Evolutionary conservation across 2,113 vertebrate species (phyloP).

Genomic region (Myrmophylax atrothorax): DNA sequence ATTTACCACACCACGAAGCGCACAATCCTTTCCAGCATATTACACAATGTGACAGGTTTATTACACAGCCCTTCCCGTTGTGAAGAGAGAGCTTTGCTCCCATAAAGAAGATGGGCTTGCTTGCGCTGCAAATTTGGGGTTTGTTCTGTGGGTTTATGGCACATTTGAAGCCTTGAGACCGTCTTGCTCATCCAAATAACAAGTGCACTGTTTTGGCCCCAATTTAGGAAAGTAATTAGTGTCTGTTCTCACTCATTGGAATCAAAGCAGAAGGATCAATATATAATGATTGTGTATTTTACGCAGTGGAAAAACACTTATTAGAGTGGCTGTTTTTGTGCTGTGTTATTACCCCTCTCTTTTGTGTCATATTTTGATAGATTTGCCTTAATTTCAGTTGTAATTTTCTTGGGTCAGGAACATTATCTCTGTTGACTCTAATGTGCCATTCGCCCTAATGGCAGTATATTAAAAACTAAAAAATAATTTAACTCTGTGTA

Average conservation of each 20-base stretch:
- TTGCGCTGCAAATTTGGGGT: not conserved
- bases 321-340: not conserved
- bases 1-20: not conserved
- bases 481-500: not conserved
- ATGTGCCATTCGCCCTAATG: slow-evolving; percentile 11
- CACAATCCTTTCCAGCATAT: slow-evolving; percentile 42
- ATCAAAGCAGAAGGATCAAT: slow-evolving; percentile 62
- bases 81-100: slow-evolving; percentile 10
- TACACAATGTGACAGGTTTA: slow-evolving; percentile 54
- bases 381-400: slow-evolving; percentile 44
- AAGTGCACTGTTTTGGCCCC: slow-evolving; percentile 42
- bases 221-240: slow-evolving; percentile 59
- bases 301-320: slow-evolving; percentile 49
- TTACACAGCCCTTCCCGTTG: slow-evolving; percentile 24
- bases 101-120: slow-evolving; percentile 51
- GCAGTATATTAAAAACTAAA: not conserved
- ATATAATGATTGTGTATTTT: slow-evolving; percentile 54
- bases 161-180: slow-evolving; percentile 41
- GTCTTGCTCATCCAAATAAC: slow-evolving; percentile 37
- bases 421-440: slow-evolving; percentile 2
- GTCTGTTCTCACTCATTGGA: slow-evolving; percentile 44
- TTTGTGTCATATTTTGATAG: slow-evolving; percentile 52
- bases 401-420: slow-evolving; percentile 36
- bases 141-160: slow-evolving; percentile 56
- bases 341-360: slow-evolving; percentile 48